Base-by-base conservation (phyloP, 92 coral and sea anemone genomes). In the Bergia sp. region DNA sequence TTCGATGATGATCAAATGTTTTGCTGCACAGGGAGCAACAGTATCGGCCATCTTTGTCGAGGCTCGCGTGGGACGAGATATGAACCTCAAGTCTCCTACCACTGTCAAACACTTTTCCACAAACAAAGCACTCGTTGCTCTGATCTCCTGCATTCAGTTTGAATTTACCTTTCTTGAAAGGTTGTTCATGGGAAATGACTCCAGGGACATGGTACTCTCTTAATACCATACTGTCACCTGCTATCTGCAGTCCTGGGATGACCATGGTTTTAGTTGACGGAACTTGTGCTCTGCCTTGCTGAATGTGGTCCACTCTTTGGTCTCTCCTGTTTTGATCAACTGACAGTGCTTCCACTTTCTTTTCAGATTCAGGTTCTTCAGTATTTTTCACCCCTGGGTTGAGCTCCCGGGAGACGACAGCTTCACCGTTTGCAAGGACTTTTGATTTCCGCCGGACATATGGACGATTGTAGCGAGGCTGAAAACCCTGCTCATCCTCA, bases 81-180 rank as follows among this genome's bases (percentile, higher is more conserved):
- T 95, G 98, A 13, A 94, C 96, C 72, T 95, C 98, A 55, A 95
- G 93, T 80, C 90, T 91, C 42, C 92, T 93, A 74, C 98, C 98
- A 88, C 86, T 92, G 72, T 88, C 94, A 49, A 95, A 95, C 23
- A 88, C 85, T 81, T 94, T 94, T 12, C 98, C 98, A 57, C 98
- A 95, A 37, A 91, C 92, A 74, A 95, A 91, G 86, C 98, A 95
- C 43, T 91, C 82, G 50, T 90, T 95, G 78, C 89, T 86, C 85
- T 93, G 92, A 61, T 92, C 93, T n/a, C 77, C 87, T 69, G 79
- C 45, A 71, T 84, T 71, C 66, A 69, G 64, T 49, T 84, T 84
- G 58, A 84, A 84, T 71, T 84, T 84, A 12, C 87, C 87, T 71
- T 84, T 84, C 39, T 84, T 84, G 79, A 84, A 84, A 47, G 79